A percentile compares a stretch with the other conserved stretches of the same genome.
Conservation (phyloP, 2,888 invertebrate genomes). For the Charanyca ferruginea region DNA sequence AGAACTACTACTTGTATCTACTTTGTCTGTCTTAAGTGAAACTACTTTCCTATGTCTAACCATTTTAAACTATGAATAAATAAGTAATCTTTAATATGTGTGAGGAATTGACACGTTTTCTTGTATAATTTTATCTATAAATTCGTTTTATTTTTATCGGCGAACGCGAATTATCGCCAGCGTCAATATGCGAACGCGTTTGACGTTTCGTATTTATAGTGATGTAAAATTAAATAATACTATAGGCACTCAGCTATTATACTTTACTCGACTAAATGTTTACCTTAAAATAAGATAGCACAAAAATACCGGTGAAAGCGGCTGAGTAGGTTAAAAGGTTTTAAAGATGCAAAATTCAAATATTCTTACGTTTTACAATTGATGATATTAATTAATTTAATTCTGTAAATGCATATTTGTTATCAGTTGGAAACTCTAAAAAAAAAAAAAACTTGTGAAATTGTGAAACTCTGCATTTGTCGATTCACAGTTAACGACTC, state of each 20-base stretch:
- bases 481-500: too few relatives aligned
- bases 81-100: constrained; percentile 58
- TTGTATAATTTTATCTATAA: constrained; percentile 59
- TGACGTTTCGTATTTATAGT: constrained; percentile 56
- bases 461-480: too few relatives aligned
- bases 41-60: constrained; percentile 79
- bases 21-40: constrained; percentile 72
- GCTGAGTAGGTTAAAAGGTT: too few relatives aligned
- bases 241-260: neutral
- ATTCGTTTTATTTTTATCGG: constrained; percentile 57
- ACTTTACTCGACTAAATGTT: neutral
- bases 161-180: constrained; percentile 30
- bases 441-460: too few relatives aligned
- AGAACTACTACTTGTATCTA: constrained; percentile 81
- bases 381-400: too few relatives aligned
- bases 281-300: too few relatives aligned
- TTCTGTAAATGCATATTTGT: too few relatives aligned
- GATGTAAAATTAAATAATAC: constrained; percentile 2
- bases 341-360: too few relatives aligned
- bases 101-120: constrained; percentile 70
- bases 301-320: too few relatives aligned
- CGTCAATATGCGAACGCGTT: constrained; percentile 60
- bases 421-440: too few relatives aligned
- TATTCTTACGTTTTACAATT: too few relatives aligned
- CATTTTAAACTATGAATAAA: constrained; percentile 70